Evolutionary conservation across 2,888 invertebrate genomes (phyloP).

Genomic region (Drosophila neonasuta): DNA sequence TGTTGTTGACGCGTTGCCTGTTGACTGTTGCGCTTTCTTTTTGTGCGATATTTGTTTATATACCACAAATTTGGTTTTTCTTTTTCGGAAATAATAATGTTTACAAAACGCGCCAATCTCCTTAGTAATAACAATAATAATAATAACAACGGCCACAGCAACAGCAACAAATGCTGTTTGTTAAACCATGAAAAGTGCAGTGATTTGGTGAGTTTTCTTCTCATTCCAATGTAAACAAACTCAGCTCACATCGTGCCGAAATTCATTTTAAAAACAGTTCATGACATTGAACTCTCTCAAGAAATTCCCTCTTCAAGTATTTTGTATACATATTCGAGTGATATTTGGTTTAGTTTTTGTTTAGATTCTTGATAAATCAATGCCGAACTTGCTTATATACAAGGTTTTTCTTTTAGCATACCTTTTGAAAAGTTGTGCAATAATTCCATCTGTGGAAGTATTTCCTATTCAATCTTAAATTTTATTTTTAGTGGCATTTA

Average conservation of each 20-base stretch:
- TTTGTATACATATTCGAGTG: neutral
- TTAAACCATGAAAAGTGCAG: slow-evolving; percentile 61
- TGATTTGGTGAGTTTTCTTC: slow-evolving; percentile 67
- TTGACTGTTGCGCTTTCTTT: slow-evolving; percentile 56
- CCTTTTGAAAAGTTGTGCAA: neutral
- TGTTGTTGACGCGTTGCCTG: slow-evolving; percentile 29
- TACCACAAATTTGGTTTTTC: neutral
- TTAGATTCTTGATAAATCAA: slow-evolving; percentile 3
- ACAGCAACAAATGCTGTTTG: slow-evolving; percentile 53
- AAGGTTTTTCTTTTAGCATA: neutral
- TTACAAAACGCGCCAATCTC: slow-evolving; percentile 75
- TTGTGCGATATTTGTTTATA: slow-evolving; percentile 43
- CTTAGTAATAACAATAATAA: slow-evolving; percentile 46
- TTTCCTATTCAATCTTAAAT: neutral
- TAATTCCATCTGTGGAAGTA: neutral
- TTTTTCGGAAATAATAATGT: slow-evolving; percentile 68
- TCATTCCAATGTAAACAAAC: slow-evolving; percentile 31
- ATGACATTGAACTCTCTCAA: slow-evolving; percentile 22
- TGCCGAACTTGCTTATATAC: neutral
- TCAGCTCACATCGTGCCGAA: slow-evolving; percentile 36
- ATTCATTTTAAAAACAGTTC: slow-evolving; percentile 11
- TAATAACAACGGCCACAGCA: slow-evolving; percentile 50
- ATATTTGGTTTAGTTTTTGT: slow-evolving; percentile 3
- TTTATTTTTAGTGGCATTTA: neutral
- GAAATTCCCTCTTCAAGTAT: neutral